A percentile compares a stretch with the other conserved stretches of the same genome.
Conservation (phyloP, 2,113 vertebrate species). For the Motacilla tschutschensis region DNA sequence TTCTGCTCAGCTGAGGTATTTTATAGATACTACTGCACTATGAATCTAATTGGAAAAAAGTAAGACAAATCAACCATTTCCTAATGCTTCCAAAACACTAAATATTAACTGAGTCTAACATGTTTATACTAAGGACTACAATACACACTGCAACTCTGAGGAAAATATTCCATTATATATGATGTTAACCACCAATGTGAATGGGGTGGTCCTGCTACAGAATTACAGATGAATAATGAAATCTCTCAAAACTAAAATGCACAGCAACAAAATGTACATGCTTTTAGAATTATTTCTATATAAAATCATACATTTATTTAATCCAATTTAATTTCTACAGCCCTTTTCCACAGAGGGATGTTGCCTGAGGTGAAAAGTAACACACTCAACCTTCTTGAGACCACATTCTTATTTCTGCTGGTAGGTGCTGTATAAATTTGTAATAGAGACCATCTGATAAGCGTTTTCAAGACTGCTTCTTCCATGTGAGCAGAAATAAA, state of each 20-base stretch:
- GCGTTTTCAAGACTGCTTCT: not conserved
- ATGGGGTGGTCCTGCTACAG: not conserved
- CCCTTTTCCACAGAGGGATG: not conserved
- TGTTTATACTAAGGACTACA: not conserved
- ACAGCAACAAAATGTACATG: not conserved
- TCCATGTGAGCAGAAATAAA: not conserved
- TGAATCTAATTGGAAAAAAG: not conserved
- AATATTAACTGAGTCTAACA: not conserved
- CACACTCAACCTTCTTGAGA: not conserved
- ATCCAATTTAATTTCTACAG: not conserved
- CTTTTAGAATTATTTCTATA: not conserved
- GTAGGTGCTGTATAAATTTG: not conserved
- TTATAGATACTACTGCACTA: not conserved
- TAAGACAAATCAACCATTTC: not conserved
- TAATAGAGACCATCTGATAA: constrained; percentile 25
- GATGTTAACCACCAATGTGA: not conserved
- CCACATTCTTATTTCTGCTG: not conserved
- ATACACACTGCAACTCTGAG: not conserved
- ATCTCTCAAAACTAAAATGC: not conserved
- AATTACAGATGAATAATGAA: not conserved
- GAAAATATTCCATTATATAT: not conserved
- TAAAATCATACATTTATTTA: not conserved
- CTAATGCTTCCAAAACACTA: not conserved
- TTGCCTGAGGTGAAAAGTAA: not conserved
- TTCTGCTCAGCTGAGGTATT: not conserved